A percentile compares a stretch with the other conserved stretches of the same genome.
These are phyloP conservation scores for Oasisia sp. DNA, from an alignment of 2,888 invertebrate genomes.

Conservation along the genomic window DNA sequence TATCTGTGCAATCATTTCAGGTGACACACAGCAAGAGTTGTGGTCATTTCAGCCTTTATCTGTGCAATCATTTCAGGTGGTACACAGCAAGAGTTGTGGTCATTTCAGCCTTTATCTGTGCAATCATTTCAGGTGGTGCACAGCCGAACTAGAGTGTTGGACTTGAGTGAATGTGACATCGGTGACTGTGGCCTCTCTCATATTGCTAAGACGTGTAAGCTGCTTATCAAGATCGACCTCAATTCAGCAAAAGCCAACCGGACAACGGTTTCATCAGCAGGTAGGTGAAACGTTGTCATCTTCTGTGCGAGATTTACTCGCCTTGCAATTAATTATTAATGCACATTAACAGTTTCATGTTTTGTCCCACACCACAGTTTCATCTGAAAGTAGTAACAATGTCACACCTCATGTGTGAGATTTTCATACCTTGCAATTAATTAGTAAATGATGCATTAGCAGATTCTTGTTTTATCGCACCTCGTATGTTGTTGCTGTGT, in stretches of 20 bases:
- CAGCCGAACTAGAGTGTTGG: background rate
- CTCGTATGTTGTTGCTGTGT: background rate
- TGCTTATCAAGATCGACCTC: constrained; percentile 3
- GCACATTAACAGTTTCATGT: too few relatives aligned
- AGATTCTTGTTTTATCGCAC: background rate
- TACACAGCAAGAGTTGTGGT: too few relatives aligned
- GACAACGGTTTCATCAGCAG: background rate
- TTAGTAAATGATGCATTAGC: background rate
- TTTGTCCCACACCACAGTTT: background rate
- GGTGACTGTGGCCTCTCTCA: background rate
- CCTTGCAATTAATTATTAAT: too few relatives aligned
- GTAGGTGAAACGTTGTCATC: background rate
- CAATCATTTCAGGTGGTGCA: background rate
- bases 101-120: too few relatives aligned
- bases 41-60: too few relatives aligned
- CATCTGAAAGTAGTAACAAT: background rate
- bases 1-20: too few relatives aligned
- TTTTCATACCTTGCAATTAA: background rate
- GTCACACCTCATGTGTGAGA: too few relatives aligned
- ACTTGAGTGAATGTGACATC: constrained; percentile 1
- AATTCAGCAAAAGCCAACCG: constrained; percentile 6
- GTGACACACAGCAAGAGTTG: too few relatives aligned
- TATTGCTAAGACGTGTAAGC: background rate
- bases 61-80: too few relatives aligned
- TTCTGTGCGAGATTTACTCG: background rate